A percentile compares a stretch with the other conserved stretches of the same genome.
Conservation (phyloP, 2,113 vertebrate genomes). For the Zootoca vivipara region DNA sequence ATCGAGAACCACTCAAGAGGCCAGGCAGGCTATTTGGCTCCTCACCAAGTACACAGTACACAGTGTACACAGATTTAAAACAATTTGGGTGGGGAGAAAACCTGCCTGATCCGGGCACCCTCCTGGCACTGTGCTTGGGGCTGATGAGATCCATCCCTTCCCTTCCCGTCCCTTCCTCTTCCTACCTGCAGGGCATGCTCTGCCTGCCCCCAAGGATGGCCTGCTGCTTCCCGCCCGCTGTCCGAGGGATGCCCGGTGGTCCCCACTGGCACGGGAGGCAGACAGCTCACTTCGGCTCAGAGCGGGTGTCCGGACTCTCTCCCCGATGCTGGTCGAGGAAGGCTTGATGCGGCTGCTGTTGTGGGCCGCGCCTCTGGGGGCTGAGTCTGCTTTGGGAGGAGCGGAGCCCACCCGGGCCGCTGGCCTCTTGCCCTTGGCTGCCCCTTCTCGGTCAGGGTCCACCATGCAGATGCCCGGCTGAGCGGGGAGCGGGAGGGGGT, state of each 20-base stretch:
- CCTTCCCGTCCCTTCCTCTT: no score
- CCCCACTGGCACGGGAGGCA: slow-evolving; percentile 11
- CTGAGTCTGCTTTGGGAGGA: slow-evolving; percentile 17
- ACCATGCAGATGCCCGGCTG: slow-evolving; percentile 90
- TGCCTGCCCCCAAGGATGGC: accelerated
- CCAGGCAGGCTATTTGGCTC: no score
- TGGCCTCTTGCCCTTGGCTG: slow-evolving; percentile 68
- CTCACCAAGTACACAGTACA: no score
- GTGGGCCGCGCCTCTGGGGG: background rate
- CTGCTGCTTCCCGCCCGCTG: background rate
- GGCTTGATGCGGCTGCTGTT: slow-evolving; percentile 68
- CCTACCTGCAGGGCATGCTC: slow-evolving; percentile 46
- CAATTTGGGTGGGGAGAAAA: no score
- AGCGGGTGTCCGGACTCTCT: slow-evolving; percentile 22
- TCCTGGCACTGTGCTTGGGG: no score
- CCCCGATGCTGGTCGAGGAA: background rate
- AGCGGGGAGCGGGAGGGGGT: slow-evolving; percentile 82
- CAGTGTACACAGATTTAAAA: no score
- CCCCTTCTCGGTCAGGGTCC: slow-evolving; percentile 77
- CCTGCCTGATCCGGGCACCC: no score
- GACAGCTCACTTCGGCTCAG: slow-evolving; percentile 35
- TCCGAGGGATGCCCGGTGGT: background rate
- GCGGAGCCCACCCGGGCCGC: slow-evolving; percentile 31
- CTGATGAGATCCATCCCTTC: no score
- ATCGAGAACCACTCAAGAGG: no score